A percentile compares a stretch with the other conserved stretches of the same genome.
Evolutionary conservation across 2,113 vertebrate genomes (phyloP).

Genomic region (Tupaia tana): DNA sequence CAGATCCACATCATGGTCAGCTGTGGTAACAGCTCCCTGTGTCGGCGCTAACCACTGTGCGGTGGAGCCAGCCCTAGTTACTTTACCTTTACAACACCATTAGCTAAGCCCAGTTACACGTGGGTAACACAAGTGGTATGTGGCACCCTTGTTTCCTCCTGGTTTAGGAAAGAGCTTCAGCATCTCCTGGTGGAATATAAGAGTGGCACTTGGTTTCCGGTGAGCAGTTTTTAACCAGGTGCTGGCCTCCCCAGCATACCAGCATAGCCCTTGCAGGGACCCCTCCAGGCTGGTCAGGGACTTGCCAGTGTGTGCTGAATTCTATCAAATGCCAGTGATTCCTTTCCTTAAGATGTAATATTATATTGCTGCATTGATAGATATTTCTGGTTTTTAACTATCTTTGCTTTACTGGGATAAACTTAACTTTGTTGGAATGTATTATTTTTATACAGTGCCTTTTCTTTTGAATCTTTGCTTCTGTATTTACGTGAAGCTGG

Average conservation of each 20-base stretch:
- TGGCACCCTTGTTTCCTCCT: not conserved
- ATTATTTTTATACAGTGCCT: not conserved
- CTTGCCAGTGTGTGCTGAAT: not conserved
- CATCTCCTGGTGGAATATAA: accelerated
- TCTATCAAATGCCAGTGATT: not conserved
- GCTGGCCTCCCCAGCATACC: accelerated
- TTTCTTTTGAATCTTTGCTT: not conserved
- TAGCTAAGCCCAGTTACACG: not conserved
- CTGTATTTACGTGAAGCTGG: not conserved
- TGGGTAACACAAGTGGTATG: not conserved
- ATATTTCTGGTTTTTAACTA: not conserved
- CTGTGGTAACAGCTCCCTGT: no score
- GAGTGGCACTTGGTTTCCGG: not conserved
- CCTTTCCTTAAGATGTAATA: not conserved
- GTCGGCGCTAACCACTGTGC: no score
- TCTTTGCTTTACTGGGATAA: not conserved
- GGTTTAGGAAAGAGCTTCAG: not conserved
- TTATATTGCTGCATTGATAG: not conserved
- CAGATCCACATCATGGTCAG: no score
- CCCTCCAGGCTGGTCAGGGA: not conserved
- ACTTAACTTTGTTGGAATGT: accelerated
- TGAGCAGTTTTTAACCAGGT: accelerated
- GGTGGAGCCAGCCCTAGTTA: not conserved
- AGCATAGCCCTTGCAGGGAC: accelerated
- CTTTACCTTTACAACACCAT: not conserved